phyloP scores from a whole-genome alignment of 2,113 vertebrate genomes.

The Dromiciops gliroides region DNA sequence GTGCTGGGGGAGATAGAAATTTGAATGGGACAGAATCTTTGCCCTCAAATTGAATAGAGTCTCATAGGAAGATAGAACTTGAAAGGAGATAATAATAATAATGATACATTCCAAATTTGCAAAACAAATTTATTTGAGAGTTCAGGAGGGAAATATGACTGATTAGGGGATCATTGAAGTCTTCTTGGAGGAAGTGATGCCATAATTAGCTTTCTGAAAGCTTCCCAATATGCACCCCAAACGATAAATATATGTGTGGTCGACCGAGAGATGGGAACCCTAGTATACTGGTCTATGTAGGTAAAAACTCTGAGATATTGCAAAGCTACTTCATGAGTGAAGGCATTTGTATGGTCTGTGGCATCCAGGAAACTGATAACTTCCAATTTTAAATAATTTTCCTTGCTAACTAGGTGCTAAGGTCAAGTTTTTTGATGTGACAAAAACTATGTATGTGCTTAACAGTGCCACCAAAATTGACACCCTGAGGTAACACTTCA shows the following conservation, averaged over 20 bases:
- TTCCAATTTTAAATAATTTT: neutral
- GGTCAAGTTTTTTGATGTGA: neutral
- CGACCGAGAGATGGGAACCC: neutral
- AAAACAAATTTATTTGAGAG: neutral
- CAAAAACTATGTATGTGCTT: neutral
- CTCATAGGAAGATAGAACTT: neutral
- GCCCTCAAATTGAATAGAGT: neutral
- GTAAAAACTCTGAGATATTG: neutral
- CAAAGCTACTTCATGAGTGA: neutral
- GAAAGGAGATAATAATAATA: neutral
- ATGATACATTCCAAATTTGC: neutral
- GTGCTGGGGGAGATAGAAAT: neutral
- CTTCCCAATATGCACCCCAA: neutral
- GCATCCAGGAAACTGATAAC: neutral
- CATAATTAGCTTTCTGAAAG: neutral
- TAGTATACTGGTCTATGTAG: neutral
- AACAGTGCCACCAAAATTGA: neutral
- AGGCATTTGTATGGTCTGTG: neutral
- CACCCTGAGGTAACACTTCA: neutral
- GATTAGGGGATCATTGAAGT: neutral
- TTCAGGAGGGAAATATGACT: neutral
- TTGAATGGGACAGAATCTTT: neutral
- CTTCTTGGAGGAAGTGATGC: neutral
- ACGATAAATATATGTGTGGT: neutral
- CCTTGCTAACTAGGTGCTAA: neutral